phyloP scores from a whole-genome alignment of 1,140 invertebrate species.

The Helicorthomorpha holstii region DNA sequence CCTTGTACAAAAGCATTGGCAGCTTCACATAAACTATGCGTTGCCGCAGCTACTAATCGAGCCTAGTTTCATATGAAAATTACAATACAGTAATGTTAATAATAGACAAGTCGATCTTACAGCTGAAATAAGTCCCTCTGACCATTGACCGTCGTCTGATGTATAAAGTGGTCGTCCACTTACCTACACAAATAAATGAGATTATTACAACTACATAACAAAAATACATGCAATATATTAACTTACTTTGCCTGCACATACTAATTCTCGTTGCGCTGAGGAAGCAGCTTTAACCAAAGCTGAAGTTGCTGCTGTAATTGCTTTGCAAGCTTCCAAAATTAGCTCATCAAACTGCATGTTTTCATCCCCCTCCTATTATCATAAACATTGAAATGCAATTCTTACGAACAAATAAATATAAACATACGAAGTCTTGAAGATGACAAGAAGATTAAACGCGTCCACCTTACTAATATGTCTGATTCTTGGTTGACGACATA shows the following conservation, averaged over 20 bases:
- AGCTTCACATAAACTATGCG: conserved; percentile 90
- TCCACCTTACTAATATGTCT: conserved; percentile 70
- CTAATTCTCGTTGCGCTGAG: conserved; percentile 83
- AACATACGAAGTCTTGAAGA: background rate
- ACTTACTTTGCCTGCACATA: conserved; percentile 48
- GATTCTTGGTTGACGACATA: conserved; percentile 83
- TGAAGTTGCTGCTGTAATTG: conserved; percentile 90
- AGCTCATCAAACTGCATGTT: conserved; percentile 95
- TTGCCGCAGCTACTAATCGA: conserved; percentile 85
- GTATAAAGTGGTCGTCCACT: conserved; percentile 55
- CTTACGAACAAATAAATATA: background rate
- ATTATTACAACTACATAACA: conserved; percentile 1
- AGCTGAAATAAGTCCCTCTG: conserved; percentile 90
- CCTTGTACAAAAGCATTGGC: conserved; percentile 94
- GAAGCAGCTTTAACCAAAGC: conserved; percentile 91
- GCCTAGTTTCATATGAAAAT: conserved; percentile 32
- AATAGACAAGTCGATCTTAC: conserved; percentile 18
- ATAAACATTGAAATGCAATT: background rate
- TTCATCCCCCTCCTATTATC: conserved; percentile 70
- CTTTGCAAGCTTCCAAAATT: conserved; percentile 95
- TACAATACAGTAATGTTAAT: background rate
- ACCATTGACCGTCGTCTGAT: conserved; percentile 96
- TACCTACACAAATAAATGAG: conserved; percentile 32
- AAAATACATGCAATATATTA: conserved; percentile 10
- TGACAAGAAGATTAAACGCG: background rate